phyloP scores from a whole-genome alignment of 2,797 vertebrate species.

The Alosa sapidissima region DNA sequence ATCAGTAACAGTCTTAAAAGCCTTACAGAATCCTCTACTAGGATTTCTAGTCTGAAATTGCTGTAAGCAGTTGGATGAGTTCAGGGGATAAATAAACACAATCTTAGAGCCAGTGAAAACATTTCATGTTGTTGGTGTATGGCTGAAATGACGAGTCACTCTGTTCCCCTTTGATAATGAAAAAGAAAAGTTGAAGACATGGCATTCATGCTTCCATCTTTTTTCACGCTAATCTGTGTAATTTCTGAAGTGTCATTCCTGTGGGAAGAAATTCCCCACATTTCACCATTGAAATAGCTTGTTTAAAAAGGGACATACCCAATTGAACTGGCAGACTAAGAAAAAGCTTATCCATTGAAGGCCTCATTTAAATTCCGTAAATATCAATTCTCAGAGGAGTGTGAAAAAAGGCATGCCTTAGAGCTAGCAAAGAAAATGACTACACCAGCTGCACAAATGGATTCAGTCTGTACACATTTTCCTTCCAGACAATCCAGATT shows the following conservation, averaged over 20 bases:
- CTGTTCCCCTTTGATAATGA: background rate
- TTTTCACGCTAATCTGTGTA: background rate
- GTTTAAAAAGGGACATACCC: background rate
- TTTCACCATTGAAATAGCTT: background rate
- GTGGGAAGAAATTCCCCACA: background rate
- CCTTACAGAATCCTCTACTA: background rate
- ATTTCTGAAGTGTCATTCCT: constrained; percentile 16
- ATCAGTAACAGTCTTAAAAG: background rate
- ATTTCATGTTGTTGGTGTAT: background rate
- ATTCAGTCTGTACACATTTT: background rate
- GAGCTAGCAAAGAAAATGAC: background rate
- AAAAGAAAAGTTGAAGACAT: background rate
- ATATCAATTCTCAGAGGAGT: background rate
- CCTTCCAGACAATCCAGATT: background rate
- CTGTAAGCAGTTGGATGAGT: background rate
- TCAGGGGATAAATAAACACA: background rate
- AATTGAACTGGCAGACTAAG: background rate
- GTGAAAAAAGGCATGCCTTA: background rate
- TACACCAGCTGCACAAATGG: background rate
- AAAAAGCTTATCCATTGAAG: background rate
- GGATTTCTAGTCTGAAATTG: background rate
- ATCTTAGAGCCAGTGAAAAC: background rate
- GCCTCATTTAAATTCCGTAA: background rate
- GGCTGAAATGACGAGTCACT: background rate
- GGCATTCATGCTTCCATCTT: background rate